Evolutionary conservation across 2,888 invertebrate genomes (phyloP), one percentile per base, ranked within the genome.

Genomic region (Ctenicera cuprea): DNA sequence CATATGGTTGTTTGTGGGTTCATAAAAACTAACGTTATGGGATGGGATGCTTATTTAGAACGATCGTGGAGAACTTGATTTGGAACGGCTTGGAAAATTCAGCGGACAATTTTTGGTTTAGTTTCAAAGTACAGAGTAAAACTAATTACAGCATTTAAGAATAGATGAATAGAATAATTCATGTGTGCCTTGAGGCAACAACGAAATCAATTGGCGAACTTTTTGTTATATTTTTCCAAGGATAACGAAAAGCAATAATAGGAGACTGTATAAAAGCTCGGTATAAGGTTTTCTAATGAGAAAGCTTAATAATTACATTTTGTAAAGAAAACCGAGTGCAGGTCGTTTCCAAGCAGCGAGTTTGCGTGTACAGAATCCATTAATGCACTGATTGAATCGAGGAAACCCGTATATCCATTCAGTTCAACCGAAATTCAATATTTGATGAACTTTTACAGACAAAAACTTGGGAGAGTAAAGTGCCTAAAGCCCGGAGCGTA

Each of bases 401-500:
- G 62, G 52, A 70, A 45, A 70, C 48, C 48, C 22, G 59, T 59
- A 68, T 48, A 59, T 59, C 48, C 45, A 59, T 68, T 59, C 38
- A 63, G 50, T 26, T 62, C 48, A 52, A 63, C 26, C 45, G 38
- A 52, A 70, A 41, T 63, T 70, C 62, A 70, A 70, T 70, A 54
- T 54, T 62, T 70, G 69, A 62, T 41, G 50, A 68, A 68, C 20
- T 43, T 59, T 41, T 52, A 63, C 52, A 48, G 33, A 62, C 50
- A 63, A 64, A 64, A 70, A 70, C 48, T 62, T 52, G n/a, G n/a
- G 62, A 38, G 57, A 66, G 54, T 18, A 57, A 48, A 70, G 62
- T 62, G 52, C 52, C 41, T 70, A 50, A 62, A 70, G 52, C 50
- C 41, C 16, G 45, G 16, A 26, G 69, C 62, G 26, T 61, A 50